Base-by-base conservation (phyloP, 2,113 vertebrate species). In the Gymnocephalus cernua region DNA sequence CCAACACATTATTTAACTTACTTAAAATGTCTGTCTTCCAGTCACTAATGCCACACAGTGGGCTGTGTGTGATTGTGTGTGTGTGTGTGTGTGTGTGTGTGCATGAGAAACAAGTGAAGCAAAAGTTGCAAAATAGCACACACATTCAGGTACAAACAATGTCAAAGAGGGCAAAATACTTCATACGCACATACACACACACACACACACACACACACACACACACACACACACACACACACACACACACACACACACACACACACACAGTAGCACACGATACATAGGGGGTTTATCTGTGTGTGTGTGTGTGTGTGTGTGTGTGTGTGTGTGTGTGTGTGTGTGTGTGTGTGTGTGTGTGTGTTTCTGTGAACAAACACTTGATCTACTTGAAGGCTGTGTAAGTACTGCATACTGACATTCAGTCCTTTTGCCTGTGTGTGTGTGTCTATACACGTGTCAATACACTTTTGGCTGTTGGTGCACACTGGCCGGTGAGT, bases 1-100 rank as follows among this genome's bases (percentile, higher is more conserved):
- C 83, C 82, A 53, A 87, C 89, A 87, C 87, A 44, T 21, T 57
- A 63, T 61, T 54, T 63, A 44, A 48, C 51, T 79, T 56, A 59
- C 51, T 82, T 38, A n/a, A 78, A 82, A 67, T 54, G 68, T 80
- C 51, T 83, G 61, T 85, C 56, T 75, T 80, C 56, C 3, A 72
- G 73, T 86, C 84, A 87, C 69, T 67, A 87, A 45, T 21, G 56
- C 38, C 53, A 27, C 10, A 5, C 53, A 82, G 82, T 66, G 73
- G 65, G 79, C 35, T 63, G 67, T 21, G 72, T 38, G 32, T 74
- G 51, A 44, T n/a, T n/a, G n/a, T n/a, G n/a, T n/a, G n/a, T n/a
- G n/a, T n/a, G n/a, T n/a, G n/a, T n/a, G n/a, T n/a, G 51, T 70
- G 45, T 68, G 58, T 71, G 80, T 45, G 14, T 38, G 44, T n/a